Base-by-base conservation (phyloP, 2,888 invertebrate species). In the Yponomeuta cagnagella region DNA sequence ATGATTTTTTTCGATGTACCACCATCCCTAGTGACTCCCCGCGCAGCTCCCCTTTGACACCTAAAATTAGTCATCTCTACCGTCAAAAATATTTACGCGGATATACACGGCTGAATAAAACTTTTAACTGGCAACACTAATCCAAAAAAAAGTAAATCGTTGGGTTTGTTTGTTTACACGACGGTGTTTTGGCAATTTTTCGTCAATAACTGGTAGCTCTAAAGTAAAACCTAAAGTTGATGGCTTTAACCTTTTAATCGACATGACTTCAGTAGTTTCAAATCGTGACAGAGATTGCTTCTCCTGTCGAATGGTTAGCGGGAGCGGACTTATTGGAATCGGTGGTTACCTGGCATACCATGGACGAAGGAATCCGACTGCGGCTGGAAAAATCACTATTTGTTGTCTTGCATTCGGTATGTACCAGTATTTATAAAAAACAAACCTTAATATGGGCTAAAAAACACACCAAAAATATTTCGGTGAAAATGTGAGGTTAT, bases 321-420 rank as follows among this genome's bases (percentile, higher is more conserved):
- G 95, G 8, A 82, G 87, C 10, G 95, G 95, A 8, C 85, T 95
- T 63, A 80, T 95, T 48, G 95, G 94, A 0, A 94, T 94, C 72
- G 94, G 95, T 73, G 89, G 90, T 73, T 95, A 94, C 76, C 83
- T 95, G 0, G 93, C 90, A 4, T 90, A 93, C 74, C 88, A 93
- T 73, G 90, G 93, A 3, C 93, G 87, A 82, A 93, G 85, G 87
- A 93, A 91, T 79, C 91, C 85, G 81, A 93, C 83, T 66, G 80
- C 81, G n/a, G 77, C 85, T 23, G 93, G 93, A 64, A 93, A 84
- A 82, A 78, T 88, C 43, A 81, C 88, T 0, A 81, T 93, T 76
- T 86, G 90, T 31, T 80, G 88, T 0, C 73, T 93, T 43, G 93
- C 93, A 33, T 82, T 91, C 70, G 88, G 94, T 94, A 88, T 82